Percentiles rank a stretch among this genome's conserved stretches.
Evolutionary conservation across 2,888 invertebrate species (phyloP).

Genomic region (Amiota minor): DNA sequence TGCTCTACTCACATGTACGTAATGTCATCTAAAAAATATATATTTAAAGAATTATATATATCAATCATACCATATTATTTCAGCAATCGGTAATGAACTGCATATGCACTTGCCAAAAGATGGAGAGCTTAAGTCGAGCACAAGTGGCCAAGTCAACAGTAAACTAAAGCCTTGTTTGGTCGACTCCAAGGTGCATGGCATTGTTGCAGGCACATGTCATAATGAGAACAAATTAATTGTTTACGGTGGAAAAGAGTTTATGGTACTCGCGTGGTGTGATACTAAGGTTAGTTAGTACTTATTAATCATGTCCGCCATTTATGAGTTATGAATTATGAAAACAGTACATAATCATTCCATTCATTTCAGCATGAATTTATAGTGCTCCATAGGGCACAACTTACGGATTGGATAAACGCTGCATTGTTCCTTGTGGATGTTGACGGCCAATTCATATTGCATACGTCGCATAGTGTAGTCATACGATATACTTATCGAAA

Average conservation of each 20-base stretch:
- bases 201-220: slow-evolving; percentile 28
- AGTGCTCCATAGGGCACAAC: slow-evolving; percentile 33
- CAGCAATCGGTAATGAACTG: slow-evolving; percentile 52
- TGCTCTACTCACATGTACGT: slow-evolving; percentile 45
- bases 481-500: slow-evolving; percentile 68
- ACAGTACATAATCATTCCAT: not conserved
- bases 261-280: slow-evolving; percentile 36
- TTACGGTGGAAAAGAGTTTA: slow-evolving; percentile 50
- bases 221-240: slow-evolving; percentile 36
- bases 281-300: slow-evolving; percentile 9
- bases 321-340: not conserved
- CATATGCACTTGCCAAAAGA: slow-evolving; percentile 39
- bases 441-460: slow-evolving; percentile 74
- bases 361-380: slow-evolving; percentile 30
- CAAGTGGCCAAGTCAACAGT: not conserved
- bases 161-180: slow-evolving; percentile 2
- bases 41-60: not conserved
- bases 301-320: not conserved
- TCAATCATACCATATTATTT: not conserved
- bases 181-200: slow-evolving; percentile 48
- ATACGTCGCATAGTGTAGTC: slow-evolving; percentile 81
- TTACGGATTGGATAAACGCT: slow-evolving; percentile 79
- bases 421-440: slow-evolving; percentile 74
- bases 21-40: not conserved
- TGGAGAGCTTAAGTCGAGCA: slow-evolving; percentile 32